Evolutionary conservation across 2,888 invertebrate species (phyloP), one percentile per base, ranked within the genome.

Genomic region (Allophyes oxyacanthae): DNA sequence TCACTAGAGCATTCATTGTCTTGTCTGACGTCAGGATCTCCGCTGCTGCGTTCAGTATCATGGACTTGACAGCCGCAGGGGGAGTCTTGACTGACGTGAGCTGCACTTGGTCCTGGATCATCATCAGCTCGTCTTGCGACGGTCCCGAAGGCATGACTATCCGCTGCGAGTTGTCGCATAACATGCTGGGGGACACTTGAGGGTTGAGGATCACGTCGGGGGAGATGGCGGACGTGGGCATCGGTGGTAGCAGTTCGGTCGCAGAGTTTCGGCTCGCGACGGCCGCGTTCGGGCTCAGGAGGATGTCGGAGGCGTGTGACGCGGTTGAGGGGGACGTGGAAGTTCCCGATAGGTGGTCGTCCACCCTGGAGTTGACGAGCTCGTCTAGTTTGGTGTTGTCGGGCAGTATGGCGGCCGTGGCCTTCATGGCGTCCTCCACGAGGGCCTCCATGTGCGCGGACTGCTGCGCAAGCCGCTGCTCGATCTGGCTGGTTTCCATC

Each of bases 11-110:
- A 81, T 94, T 94, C 93, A 95, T 95, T 33, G 95, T 94, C 49
- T 94, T 89, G 89, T 95, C 91, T 0, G 96, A 96, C 42, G 96
- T 95, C 10, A 96, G 92, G 72, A 96, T 95, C 87, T 96, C 96
- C 0, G 95, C 96, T 0, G 96, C 96, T 6, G 97, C 97, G 82
- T 96, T 96, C 50, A 97, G 92, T 40, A 97, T 95, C 95, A 97
- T 96, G n/a, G 96, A 96, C 70, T 97, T 97, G 72, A 96, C 96
- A 26, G 96, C 95, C 26, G 95, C 95, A 1, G 95, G 94, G 40
- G 95, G 95, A 40, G 95, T 95, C 78, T 91, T 94, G 57, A 94
- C 94, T 8, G 93, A 90, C 25, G 90, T 84, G 11, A 87, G 58
- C 64, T 83, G 86, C 41, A 91, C 91, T 67, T 84, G 85, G 55